Base-by-base conservation (phyloP, 2,888 invertebrate species). In the Meloe dianella region DNA sequence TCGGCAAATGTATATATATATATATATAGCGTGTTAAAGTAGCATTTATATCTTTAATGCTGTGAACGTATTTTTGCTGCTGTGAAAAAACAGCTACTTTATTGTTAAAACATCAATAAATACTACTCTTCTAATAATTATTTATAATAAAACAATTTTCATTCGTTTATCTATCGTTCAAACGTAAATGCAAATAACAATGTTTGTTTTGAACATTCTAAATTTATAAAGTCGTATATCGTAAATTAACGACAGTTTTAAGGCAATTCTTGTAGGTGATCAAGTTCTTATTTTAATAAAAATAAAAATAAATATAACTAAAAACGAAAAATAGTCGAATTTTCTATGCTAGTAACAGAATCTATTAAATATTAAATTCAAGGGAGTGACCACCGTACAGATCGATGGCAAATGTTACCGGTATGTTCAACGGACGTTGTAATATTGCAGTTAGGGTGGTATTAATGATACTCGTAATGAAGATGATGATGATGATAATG, bases 351-450 rank as follows among this genome's bases (percentile, higher is more conserved):
- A 64, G 66, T 58, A 66, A 65, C 64, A 60, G 60, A 60, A 57
- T 51, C 51, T 61, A 67, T 67, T 76, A 76, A 77, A 77, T 77
- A n/a, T n/a, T n/a, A n/a, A 73, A 77, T 77, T 74, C 77, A 77
- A 67, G 68, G 70, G 72, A 72, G 74, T 74, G 74, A 74, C 76
- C 73, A 74, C 75, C 73, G 69, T 70, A 71, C 71, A 73, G 77
- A 75, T 75, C 75, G 66, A 70, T 66, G 74, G 72, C 72, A 69
- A 62, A 63, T 66, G 61, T 38, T 59, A 59, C 51, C 22, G 20
- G 51, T 51, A 51, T 14, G 24, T 51, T 51, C 12, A 22, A 51
- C 22, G 51, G 12, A 51, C 22, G 51, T 24, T 20, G 20, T 22
- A 51, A 51, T 20, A 24, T 51, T 51, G 51, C 22, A 51, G 54